phyloP scores from a whole-genome alignment of 2,797 vertebrate genomes.

The Synanceia verrucosa region DNA sequence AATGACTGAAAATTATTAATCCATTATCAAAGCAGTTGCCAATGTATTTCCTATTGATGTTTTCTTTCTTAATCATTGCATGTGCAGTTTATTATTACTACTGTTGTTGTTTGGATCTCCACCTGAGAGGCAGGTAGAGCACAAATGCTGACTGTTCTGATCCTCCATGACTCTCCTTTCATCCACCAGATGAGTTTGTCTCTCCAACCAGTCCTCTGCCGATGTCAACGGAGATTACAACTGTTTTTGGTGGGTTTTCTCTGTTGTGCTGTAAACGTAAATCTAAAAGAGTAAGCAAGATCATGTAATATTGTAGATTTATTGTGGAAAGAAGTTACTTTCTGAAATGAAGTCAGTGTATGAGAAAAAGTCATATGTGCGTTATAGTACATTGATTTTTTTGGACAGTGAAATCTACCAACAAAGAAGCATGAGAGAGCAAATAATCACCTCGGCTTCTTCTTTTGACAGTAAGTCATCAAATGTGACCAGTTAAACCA shows the following conservation, averaged over 20 bases:
- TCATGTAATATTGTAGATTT: not conserved
- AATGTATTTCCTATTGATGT: not conserved
- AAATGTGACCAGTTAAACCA: not conserved
- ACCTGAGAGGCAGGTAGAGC: not conserved
- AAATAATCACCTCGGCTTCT: not conserved
- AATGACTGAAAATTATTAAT: not conserved
- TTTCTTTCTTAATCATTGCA: not conserved
- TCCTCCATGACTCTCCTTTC: conserved; percentile 6
- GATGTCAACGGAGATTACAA: rapidly evolving
- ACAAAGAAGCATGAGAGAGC: not conserved
- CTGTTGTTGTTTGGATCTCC: not conserved
- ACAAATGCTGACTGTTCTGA: not conserved
- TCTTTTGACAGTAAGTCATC: not conserved
- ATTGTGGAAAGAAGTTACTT: not conserved
- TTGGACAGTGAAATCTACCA: not conserved
- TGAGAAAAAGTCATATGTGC: not conserved
- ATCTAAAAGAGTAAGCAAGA: not conserved
- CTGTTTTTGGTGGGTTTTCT: conserved; percentile 32
- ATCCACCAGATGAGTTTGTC: not conserved
- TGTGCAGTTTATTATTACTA: not conserved
- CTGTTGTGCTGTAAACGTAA: not conserved
- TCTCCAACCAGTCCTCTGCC: rapidly evolving
- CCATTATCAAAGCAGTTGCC: not conserved
- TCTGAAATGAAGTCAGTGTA: not conserved
- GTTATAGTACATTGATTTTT: not conserved